Percentiles rank a stretch among this genome's conserved stretches.
These are phyloP conservation scores for Solea senegalensis DNA, from an alignment of 2,113 vertebrate genomes.

Conservation along the genomic window DNA sequence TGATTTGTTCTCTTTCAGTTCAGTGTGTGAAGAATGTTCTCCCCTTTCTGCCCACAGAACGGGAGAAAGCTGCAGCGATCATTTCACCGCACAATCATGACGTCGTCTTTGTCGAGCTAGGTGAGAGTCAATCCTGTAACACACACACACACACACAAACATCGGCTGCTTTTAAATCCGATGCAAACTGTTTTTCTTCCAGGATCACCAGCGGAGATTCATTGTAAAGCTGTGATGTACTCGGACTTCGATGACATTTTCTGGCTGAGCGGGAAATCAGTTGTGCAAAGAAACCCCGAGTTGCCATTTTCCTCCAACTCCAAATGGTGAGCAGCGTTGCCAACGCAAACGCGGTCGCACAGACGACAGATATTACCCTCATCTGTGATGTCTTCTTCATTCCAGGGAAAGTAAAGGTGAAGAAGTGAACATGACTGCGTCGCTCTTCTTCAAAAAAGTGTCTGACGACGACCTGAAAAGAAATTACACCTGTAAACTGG, in stretches of 20 bases:
- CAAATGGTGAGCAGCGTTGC: conserved; percentile 31
- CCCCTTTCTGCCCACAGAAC: conserved; percentile 7
- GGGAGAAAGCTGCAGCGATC: background rate
- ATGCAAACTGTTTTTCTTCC: background rate
- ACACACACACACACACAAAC: background rate
- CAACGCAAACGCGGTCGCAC: no score
- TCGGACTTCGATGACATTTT: background rate
- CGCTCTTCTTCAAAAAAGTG: conserved; percentile 22
- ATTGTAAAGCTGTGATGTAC: conserved; percentile 19
- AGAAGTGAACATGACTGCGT: background rate
- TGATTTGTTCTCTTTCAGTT: no score
- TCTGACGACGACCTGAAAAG: conserved; percentile 24
- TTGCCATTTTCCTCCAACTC: conserved; percentile 21
- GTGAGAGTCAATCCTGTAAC: conserved; percentile 36
- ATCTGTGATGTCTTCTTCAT: background rate
- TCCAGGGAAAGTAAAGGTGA: rapidly evolving
- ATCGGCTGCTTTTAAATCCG: background rate
- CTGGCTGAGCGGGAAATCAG: conserved; percentile 28
- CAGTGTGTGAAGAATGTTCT: background rate
- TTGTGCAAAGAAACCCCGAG: background rate
- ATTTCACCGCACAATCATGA: conserved; percentile 8
- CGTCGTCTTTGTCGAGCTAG: conserved; percentile 48
- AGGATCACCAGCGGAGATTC: conserved; percentile 44
- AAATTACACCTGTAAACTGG: conserved; percentile 29
- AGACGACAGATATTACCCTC: background rate